Evolutionary conservation across 1,140 invertebrate genomes (phyloP).

Genomic region (Drosophila nasuta): DNA sequence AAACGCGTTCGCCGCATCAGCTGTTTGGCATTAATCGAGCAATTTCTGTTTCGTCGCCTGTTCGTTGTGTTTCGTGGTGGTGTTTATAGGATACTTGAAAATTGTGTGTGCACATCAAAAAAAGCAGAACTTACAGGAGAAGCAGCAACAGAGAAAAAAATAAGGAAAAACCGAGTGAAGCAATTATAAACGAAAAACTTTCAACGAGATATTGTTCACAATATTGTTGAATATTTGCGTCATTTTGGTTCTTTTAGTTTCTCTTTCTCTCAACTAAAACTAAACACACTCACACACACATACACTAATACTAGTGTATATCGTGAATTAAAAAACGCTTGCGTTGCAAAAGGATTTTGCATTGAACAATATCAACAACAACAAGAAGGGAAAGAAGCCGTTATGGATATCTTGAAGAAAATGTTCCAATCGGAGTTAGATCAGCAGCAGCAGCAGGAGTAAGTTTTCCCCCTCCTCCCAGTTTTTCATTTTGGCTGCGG

Average conservation of each 20-base stretch:
- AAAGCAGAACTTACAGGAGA: not conserved
- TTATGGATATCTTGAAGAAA: conserved; percentile 82
- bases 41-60: conserved; percentile 38
- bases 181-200: conserved; percentile 7
- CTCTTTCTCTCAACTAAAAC: conserved; percentile 37
- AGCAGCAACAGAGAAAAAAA: not conserved
- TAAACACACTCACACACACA: not conserved
- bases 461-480: conserved; percentile 46
- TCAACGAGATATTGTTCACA: conserved; percentile 17
- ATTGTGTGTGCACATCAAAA: conserved; percentile 32
- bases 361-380: not conserved
- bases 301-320: not conserved
- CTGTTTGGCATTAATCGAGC: conserved; percentile 45
- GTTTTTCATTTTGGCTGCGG: conserved; percentile 14
- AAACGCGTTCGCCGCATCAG: conserved; percentile 28
- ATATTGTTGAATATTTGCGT: conserved; percentile 54
- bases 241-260: conserved; percentile 78
- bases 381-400: conserved; percentile 11
- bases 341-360: conserved; percentile 42
- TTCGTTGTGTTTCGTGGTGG: conserved; percentile 30
- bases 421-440: conserved; percentile 73
- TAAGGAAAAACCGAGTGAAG: conserved; percentile 8
- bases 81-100: conserved; percentile 50
- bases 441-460: conserved; percentile 68
- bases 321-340: conserved; percentile 45